Conservation (phyloP, 1,140 invertebrate species). For the Drosophila parvula region DNA sequence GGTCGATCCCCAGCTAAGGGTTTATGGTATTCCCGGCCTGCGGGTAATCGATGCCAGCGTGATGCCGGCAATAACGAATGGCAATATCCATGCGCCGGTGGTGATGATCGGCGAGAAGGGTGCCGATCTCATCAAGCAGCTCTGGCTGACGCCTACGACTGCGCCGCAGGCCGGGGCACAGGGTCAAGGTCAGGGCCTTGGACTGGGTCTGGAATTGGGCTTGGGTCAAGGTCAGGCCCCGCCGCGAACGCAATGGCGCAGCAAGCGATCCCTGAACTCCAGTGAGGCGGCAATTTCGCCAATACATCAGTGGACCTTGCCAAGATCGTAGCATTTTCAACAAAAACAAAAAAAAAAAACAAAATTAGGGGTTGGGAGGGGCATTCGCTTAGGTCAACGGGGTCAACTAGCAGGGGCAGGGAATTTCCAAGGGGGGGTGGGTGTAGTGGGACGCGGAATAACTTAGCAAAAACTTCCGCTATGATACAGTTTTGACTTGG, state of each 20-base stretch:
- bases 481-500: neutral
- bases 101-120: slow-evolving; percentile 98
- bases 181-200: slow-evolving; percentile 10
- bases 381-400: neutral
- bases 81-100: slow-evolving; percentile 93
- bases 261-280: slow-evolving; percentile 28
- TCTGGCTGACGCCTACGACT: slow-evolving; percentile 85
- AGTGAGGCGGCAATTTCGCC: slow-evolving; percentile 7
- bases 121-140: slow-evolving; percentile 92
- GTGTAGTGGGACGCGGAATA: slow-evolving; percentile 7
- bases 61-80: slow-evolving; percentile 89
- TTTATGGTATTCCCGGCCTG: slow-evolving; percentile 90
- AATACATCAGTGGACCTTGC: slow-evolving; percentile 61
- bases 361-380: neutral
- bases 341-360: neutral
- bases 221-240: slow-evolving; percentile 10
- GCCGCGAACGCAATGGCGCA: slow-evolving; percentile 44
- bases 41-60: slow-evolving; percentile 85
- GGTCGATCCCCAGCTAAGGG: slow-evolving; percentile 91
- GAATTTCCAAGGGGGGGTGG: slow-evolving; percentile 4
- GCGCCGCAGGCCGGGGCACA: neutral
- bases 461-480: slow-evolving; percentile 44
- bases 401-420: neutral
- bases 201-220: neutral
- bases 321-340: slow-evolving; percentile 51